Percentiles rank a stretch among this genome's conserved stretches.
These are phyloP conservation scores for Osedax frankpressi DNA, from an alignment of 2,888 invertebrate species.

Conservation along the genomic window DNA sequence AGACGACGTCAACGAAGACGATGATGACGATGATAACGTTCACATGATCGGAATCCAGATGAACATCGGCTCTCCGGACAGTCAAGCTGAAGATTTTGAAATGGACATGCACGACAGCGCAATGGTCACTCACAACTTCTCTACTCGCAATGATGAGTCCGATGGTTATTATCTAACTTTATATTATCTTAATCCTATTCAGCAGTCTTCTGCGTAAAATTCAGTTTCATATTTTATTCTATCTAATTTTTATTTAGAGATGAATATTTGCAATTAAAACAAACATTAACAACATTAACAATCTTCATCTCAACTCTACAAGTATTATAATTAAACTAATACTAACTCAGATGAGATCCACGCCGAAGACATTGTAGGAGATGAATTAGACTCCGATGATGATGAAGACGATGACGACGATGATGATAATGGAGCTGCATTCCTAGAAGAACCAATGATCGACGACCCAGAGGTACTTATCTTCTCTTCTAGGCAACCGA, in stretches of 20 bases:
- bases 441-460: not conserved
- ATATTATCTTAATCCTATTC: no score
- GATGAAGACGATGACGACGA: constrained; percentile 32
- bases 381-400: constrained; percentile 29
- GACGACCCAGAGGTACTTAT: not conserved
- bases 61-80: not conserved
- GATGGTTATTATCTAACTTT: no score
- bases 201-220: no score
- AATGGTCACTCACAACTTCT: not conserved
- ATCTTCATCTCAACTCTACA: not conserved
- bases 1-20: constrained; percentile 42
- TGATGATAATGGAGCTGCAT: constrained; percentile 39
- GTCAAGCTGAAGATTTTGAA: not conserved
- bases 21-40: constrained; percentile 25
- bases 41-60: constrained; percentile 1
- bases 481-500: no score
- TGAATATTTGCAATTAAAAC: not conserved
- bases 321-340: not conserved
- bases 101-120: not conserved
- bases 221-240: no score
- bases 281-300: not conserved
- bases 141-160: not conserved
- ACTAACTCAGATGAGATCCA: constrained; percentile 23
- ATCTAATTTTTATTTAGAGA: not conserved
- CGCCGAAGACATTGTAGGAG: constrained; percentile 32